Percentiles rank a stretch among this genome's conserved stretches.
Conservation (phyloP, 2,888 invertebrate species). For the Drepanosiphum platanoidis region DNA sequence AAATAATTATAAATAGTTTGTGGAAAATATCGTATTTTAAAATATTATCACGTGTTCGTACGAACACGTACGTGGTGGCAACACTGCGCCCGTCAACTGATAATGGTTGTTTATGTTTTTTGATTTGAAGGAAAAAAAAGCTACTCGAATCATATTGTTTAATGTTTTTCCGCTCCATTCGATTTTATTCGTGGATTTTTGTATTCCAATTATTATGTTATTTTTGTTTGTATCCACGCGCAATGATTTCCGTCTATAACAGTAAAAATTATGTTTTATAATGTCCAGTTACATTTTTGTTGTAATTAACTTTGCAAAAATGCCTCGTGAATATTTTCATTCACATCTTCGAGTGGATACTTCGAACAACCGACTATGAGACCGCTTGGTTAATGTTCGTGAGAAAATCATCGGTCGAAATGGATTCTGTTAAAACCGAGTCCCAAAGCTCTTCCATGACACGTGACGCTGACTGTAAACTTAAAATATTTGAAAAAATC, state of each 20-base stretch:
- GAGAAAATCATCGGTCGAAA: not conserved
- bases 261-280: not conserved
- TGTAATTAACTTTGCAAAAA: not conserved
- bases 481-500: constrained; percentile 63
- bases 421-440: constrained; percentile 38
- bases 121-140: not conserved
- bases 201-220: not conserved
- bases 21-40: too few species aligned
- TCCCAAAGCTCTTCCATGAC: not conserved
- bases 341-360: not conserved
- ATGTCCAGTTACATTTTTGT: not conserved
- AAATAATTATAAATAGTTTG: too few species aligned
- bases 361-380: not conserved
- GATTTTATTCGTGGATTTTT: not conserved
- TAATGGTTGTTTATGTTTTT: constrained; percentile 27
- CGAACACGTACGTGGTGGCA: not conserved
- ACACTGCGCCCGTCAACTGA: constrained; percentile 24
- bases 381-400: not conserved
- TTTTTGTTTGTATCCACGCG: not conserved
- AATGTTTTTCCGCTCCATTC: not conserved
- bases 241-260: too few species aligned
- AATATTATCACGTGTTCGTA: too few species aligned
- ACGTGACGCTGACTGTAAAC: constrained; percentile 24
- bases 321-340: not conserved
- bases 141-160: not conserved